These are phyloP conservation scores for Zygaena filipendulae DNA, from an alignment of 2,888 invertebrate genomes.

Conservation along the genomic window DNA sequence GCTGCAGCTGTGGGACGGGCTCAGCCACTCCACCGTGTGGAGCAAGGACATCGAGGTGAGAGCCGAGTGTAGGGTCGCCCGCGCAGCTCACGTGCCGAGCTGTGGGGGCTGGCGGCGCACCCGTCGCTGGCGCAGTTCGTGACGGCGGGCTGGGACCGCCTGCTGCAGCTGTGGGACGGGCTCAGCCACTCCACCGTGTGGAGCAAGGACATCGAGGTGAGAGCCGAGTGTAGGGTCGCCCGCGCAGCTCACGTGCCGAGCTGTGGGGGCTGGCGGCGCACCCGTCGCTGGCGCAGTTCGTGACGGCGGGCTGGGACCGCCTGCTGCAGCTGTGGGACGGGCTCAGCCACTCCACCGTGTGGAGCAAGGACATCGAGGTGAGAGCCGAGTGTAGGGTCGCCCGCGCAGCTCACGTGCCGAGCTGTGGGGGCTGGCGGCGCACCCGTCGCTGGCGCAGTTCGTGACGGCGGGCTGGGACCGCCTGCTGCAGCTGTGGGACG, in stretches of 20 bases:
- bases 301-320: slow-evolving; percentile 84
- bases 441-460: slow-evolving; percentile 87
- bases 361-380: slow-evolving; percentile 91
- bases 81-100: slow-evolving; percentile 88
- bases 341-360: slow-evolving; percentile 85
- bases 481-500: slow-evolving; percentile 89
- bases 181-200: slow-evolving; percentile 88
- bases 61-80: too few species aligned
- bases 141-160: slow-evolving; percentile 83
- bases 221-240: too few species aligned
- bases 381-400: too few species aligned
- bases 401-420: slow-evolving; percentile 90
- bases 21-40: slow-evolving; percentile 90
- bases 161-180: slow-evolving; percentile 90
- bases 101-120: slow-evolving; percentile 88
- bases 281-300: slow-evolving; percentile 85
- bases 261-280: slow-evolving; percentile 88
- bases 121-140: slow-evolving; percentile 87
- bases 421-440: slow-evolving; percentile 86
- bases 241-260: slow-evolving; percentile 89
- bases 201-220: slow-evolving; percentile 90
- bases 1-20: slow-evolving; percentile 89
- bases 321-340: slow-evolving; percentile 90
- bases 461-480: slow-evolving; percentile 86
- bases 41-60: slow-evolving; percentile 89